These are phyloP conservation scores for Eupithecia inturbata DNA, from an alignment of 2,888 invertebrate genomes.

Conservation along the genomic window DNA sequence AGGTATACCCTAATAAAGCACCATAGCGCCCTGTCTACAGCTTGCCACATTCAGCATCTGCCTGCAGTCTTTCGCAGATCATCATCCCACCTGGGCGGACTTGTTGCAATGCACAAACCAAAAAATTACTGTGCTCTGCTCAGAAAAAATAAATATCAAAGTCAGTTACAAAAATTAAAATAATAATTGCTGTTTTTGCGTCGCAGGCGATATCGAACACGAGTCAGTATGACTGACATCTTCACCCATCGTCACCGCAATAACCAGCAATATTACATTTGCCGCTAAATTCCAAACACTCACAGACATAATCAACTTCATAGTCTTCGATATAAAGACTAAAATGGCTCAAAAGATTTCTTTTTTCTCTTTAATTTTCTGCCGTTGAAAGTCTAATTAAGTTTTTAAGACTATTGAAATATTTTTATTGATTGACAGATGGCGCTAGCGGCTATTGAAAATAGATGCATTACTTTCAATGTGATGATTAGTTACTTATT, in stretches of 20 bases:
- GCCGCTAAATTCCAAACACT: conserved; percentile 36
- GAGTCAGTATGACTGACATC: conserved; percentile 81
- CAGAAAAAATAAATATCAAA: conserved; percentile 9
- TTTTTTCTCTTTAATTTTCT: conserved; percentile 56
- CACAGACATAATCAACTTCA: conserved; percentile 54
- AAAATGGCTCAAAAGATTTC: conserved; percentile 35
- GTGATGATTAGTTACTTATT: conserved; percentile 52
- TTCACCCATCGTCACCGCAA: conserved; percentile 78
- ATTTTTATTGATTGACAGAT: conserved; percentile 79
- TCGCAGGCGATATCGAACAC: conserved; percentile 72
- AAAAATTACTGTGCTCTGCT: neutral
- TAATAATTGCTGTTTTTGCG: conserved; percentile 74
- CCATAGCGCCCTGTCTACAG: too few relatives aligned
- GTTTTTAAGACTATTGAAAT: conserved; percentile 80
- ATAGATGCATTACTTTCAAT: conserved; percentile 70
- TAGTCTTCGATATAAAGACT: conserved; percentile 16
- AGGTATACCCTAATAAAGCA: too few relatives aligned
- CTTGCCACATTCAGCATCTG: too few relatives aligned
- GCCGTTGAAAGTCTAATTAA: conserved; percentile 81
- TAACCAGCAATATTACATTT: conserved; percentile 55
- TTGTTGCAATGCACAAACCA: neutral
- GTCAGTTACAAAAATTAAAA: conserved; percentile 58
- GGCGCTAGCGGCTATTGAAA: conserved; percentile 80
- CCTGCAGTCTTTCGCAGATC: too few relatives aligned
- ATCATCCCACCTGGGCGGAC: too few relatives aligned